Evolutionary conservation across 2,113 vertebrate genomes (phyloP), one percentile per base, ranked within the genome.

Genomic region (Rhinogobius similis): DNA sequence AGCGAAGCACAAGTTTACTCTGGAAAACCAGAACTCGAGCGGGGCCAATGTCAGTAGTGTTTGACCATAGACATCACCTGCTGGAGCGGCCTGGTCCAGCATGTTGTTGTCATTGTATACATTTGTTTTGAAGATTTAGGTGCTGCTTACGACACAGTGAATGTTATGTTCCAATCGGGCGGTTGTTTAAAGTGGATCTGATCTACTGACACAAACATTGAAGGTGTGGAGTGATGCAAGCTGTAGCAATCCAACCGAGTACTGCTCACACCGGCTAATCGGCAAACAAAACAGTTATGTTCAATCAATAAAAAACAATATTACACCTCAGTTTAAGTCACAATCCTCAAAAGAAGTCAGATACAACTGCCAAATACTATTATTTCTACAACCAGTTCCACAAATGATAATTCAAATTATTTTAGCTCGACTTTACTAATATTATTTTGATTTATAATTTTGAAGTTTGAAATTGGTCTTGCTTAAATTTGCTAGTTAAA

Each of bases 1-100:
- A 68, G 70, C 12, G 14, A 26, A 26, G 52, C 23, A 26, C 11
- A 6, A 63, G 52, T 63, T 64, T 13, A 27, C 38, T 77, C 65
- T 78, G 74, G 50, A 20, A 72, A 78, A 86, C 68, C 11, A 65
- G 65, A 46, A 67, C 77, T 53, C 75, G 69, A 78, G 68, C 74
- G 50, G 9, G 61, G 83, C 90, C 83, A 91, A 82, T 56, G 23
- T 85, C 85, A 91, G 85, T 86, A 85, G 73, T 73, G 67, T 63
- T 32, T 41, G 81, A 85, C 77, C 79, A 81, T 50, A 75, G 67
- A 73, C 82, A 81, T 87, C 87, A 84, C 82, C 83, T 84, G 68
- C 81, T n/a, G n/a, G n/a, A n/a, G n/a, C n/a, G n/a, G n/a, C n/a
- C n/a, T 86, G 23, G 74, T 38, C 50, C 62, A 26, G 52, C 23